Conservation (phyloP, 2,113 vertebrate genomes). For the Zosterops borbonicus region DNA sequence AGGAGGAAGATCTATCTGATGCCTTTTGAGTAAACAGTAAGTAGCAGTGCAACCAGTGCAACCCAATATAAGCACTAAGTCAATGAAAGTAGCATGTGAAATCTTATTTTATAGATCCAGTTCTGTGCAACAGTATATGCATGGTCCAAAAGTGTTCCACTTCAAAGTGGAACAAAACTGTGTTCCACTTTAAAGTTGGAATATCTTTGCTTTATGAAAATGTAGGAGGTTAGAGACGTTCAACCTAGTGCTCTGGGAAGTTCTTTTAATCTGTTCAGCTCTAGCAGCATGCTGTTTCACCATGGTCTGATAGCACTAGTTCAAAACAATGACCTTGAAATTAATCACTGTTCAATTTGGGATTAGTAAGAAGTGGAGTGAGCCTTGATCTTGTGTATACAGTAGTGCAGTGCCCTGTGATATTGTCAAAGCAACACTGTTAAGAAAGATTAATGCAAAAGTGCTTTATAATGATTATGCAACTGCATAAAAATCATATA, state of each 20-base stretch:
- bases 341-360: accelerated
- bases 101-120: not conserved
- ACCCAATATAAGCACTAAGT: not conserved
- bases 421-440: not conserved
- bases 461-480: not conserved
- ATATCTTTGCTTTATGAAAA: not conserved
- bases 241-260: not conserved
- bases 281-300: not conserved
- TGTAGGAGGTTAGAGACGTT: not conserved
- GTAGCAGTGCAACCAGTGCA: not conserved
- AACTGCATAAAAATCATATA: not conserved
- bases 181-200: accelerated
- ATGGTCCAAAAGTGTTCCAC: not conserved
- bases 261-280: not conserved
- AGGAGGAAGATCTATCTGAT: not conserved
- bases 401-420: accelerated
- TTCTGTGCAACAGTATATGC: not conserved
- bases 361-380: not conserved
- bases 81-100: not conserved
- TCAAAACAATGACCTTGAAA: not conserved
- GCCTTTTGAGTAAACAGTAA: not conserved
- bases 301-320: not conserved
- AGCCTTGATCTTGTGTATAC: not conserved
- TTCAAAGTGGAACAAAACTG: not conserved
- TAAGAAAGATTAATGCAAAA: not conserved